These are phyloP conservation scores for Hyles lineata DNA, from an alignment of 2,888 invertebrate species.

Conservation along the genomic window DNA sequence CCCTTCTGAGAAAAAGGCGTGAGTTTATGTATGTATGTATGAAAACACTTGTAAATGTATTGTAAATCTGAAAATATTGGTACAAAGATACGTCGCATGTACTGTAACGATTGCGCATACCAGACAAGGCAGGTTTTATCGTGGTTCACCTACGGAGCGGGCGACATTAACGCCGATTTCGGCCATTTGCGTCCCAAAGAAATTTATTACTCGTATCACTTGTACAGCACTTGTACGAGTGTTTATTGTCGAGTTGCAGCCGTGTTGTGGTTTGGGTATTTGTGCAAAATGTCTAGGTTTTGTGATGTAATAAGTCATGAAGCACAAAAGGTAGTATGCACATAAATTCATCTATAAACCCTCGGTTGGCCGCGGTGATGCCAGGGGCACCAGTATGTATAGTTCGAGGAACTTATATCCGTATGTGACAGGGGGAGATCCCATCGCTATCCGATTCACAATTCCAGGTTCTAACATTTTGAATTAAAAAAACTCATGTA, in stretches of 20 bases:
- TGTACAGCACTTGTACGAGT: background rate
- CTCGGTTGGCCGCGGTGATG: too few relatives aligned
- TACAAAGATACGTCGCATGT: background rate
- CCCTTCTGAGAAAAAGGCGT: too few relatives aligned
- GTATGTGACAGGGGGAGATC: too few relatives aligned
- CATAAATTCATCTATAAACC: too few relatives aligned
- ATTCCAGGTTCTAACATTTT: too few relatives aligned
- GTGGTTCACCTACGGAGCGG: constrained; percentile 28
- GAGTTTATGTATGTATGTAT: too few relatives aligned
- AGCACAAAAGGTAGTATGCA: too few relatives aligned
- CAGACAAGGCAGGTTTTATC: constrained; percentile 24
- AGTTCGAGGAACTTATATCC: too few relatives aligned
- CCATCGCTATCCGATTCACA: too few relatives aligned
- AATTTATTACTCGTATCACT: constrained; percentile 15
- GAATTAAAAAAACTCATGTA: too few relatives aligned
- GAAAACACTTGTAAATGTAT: too few relatives aligned
- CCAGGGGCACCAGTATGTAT: too few relatives aligned
- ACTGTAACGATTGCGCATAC: constrained; percentile 17
- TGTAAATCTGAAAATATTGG: background rate
- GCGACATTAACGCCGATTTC: constrained; percentile 18
- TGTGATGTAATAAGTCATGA: background rate
- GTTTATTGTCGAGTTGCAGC: background rate
- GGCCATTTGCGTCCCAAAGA: constrained; percentile 16
- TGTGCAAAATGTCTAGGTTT: background rate
- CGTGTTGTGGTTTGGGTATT: background rate